These are phyloP conservation scores for Coranthus polyacanthus DNA, from an alignment of 2,797 vertebrate genomes.

Conservation along the genomic window DNA sequence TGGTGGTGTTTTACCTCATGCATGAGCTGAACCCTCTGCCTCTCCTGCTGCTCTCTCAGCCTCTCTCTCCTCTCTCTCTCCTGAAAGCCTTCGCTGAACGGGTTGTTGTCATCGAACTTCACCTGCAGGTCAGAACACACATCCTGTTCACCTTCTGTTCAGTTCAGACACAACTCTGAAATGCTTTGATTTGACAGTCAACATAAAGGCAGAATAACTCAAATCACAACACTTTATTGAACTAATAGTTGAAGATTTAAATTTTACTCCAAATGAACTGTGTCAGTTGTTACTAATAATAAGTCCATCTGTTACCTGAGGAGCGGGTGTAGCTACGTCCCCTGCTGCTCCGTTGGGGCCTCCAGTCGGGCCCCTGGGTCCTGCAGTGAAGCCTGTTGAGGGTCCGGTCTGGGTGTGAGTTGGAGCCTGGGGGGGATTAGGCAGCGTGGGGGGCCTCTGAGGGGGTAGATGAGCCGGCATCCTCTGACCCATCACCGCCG, in stretches of 20 bases:
- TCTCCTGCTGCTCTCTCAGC: constrained; percentile 94
- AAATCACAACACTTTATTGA: too few relatives aligned
- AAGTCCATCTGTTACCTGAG: constrained; percentile 69
- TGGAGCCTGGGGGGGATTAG: constrained; percentile 35
- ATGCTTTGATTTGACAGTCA: too few relatives aligned
- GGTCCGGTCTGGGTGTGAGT: constrained; percentile 25
- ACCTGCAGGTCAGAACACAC: constrained; percentile 73
- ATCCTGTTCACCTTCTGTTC: neutral
- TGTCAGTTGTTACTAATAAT: too few relatives aligned
- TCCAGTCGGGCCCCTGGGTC: constrained; percentile 6
- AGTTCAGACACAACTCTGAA: neutral
- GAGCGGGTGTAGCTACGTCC: constrained; percentile 24
- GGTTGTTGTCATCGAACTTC: constrained; percentile 98
- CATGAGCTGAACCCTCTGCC: constrained; percentile 94
- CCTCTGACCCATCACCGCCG: constrained; percentile 57
- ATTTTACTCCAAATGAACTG: too few relatives aligned
- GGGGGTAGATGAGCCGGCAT: constrained; percentile 78
- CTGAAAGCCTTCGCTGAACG: constrained; percentile 97
- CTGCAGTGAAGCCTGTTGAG: constrained; percentile 4
- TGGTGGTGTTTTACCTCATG: constrained; percentile 85
- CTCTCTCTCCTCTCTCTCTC: constrained; percentile 94
- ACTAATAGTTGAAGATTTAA: too few relatives aligned
- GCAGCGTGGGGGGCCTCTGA: constrained; percentile 62
- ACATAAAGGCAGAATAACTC: too few relatives aligned
- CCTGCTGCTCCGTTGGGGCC: constrained; percentile 34